Evolutionary conservation across 2,113 vertebrate genomes (phyloP), one percentile per base, ranked within the genome.

Genomic region (Burhinus bistriatus): DNA sequence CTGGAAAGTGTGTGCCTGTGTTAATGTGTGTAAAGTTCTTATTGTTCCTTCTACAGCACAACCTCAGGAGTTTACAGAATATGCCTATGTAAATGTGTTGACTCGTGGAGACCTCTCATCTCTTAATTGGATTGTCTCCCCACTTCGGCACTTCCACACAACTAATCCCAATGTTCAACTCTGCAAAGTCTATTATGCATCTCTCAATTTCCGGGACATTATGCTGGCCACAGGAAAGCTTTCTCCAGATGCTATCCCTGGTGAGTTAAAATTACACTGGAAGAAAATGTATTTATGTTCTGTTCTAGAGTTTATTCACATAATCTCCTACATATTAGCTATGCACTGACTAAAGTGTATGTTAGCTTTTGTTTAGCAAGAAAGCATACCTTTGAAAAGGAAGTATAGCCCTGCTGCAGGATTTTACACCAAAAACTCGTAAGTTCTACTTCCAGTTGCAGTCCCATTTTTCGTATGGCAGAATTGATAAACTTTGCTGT

Each of bases 191-290:
- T 98, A 99, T 97, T 99, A 99, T 2, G 98, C 99, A 36, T 99
- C 99, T 1, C 99, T 99, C 59, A 99, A 99, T 97, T 99, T 99
- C 97, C 96, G 99, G 14, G 99, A 99, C 81, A 98, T 99, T 82
- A 99, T 99, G 99, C 97, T 99, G 94, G 99, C 99, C 78, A 99
- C 99, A 0, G 99, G 99, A 86, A 99, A 99, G 90, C 98, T 99
- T 62, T 98, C 99, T 14, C 98, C 99, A 1, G 99, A 99, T 8
- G 98, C 99, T 81, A 99, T 99, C 76, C 99, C 99, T 98, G 99
- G 99, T 99, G 93, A 42, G 83, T 89, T 93, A 52, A 70, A 84
- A 66, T 47, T 38, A 21, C 59, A 13, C 29, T 51, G 34, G 34
- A 75, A 64, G 38, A 88, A 82, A 75, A 77, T 21, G 5, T 52